Evolutionary conservation across 2,797 vertebrate genomes (phyloP).

Genomic region (Choloepus didactylus): DNA sequence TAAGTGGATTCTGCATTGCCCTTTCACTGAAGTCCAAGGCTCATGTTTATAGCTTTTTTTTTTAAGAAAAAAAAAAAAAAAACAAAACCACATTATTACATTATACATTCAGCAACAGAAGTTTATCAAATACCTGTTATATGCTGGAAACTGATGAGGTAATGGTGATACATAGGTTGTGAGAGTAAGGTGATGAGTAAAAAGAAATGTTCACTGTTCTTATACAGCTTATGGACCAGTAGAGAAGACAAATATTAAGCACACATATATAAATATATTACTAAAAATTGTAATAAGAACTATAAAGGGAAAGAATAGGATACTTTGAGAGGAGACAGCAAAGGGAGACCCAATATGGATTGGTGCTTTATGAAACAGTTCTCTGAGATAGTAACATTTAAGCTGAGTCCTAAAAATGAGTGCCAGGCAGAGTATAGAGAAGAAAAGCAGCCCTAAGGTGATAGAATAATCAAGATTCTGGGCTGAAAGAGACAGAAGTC

Average conservation of each 20-base stretch:
- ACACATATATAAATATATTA: neutral
- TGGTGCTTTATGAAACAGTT: neutral
- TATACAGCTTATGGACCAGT: neutral
- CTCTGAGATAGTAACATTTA: neutral
- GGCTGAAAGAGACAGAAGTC: neutral
- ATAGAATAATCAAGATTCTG: neutral
- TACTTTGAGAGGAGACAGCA: conserved; percentile 27
- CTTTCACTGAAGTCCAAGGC: too few relatives aligned
- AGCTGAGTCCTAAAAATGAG: neutral
- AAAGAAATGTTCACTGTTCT: too few relatives aligned
- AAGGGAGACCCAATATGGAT: neutral
- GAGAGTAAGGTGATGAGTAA: too few relatives aligned
- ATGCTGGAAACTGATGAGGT: too few relatives aligned
- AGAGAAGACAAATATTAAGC: conserved; percentile 39
- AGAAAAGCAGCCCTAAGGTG: neutral
- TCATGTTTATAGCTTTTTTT: too few relatives aligned
- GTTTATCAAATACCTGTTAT: too few relatives aligned
- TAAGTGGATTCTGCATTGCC: too few relatives aligned
- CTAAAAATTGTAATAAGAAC: neutral
- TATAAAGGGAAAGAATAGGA: neutral
- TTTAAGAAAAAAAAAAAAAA: too few relatives aligned
- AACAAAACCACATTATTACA: too few relatives aligned
- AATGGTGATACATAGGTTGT: too few relatives aligned
- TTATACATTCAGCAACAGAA: too few relatives aligned
- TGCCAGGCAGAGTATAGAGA: neutral